phyloP scores from a whole-genome alignment of 2,113 vertebrate genomes.

The Barnardius zonarius region DNA sequence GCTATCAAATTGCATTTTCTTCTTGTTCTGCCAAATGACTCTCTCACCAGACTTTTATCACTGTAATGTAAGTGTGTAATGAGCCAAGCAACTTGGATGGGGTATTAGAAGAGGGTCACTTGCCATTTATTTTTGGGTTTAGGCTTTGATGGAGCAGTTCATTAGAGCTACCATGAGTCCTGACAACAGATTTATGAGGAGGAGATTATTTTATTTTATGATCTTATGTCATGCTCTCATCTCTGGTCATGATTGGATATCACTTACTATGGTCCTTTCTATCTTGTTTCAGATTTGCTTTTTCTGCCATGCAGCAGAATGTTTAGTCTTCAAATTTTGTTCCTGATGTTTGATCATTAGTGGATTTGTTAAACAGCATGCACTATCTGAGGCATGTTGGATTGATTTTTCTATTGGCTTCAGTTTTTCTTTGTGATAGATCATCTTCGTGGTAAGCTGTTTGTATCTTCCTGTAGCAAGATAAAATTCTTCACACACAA shows the following conservation, averaged over 20 bases:
- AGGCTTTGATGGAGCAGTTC: background rate
- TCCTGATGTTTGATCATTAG: background rate
- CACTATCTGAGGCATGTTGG: background rate
- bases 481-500: background rate
- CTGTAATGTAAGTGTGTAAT: slow-evolving; percentile 18
- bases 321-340: background rate
- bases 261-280: background rate
- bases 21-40: background rate
- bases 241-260: background rate
- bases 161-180: background rate
- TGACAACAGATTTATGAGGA: background rate
- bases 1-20: background rate
- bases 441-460: background rate
- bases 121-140: background rate
- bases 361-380: background rate
- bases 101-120: background rate
- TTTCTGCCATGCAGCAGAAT: background rate
- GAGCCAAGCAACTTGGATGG: slow-evolving; percentile 8
- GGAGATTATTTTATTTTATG: background rate
- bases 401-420: slow-evolving; percentile 12
- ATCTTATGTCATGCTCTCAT: background rate
- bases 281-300: background rate
- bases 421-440: slow-evolving; percentile 26
- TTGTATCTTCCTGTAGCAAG: slow-evolving; percentile 10
- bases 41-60: background rate